Conservation (phyloP, 2,888 invertebrate genomes). For the Xestobium rufovillosum region DNA sequence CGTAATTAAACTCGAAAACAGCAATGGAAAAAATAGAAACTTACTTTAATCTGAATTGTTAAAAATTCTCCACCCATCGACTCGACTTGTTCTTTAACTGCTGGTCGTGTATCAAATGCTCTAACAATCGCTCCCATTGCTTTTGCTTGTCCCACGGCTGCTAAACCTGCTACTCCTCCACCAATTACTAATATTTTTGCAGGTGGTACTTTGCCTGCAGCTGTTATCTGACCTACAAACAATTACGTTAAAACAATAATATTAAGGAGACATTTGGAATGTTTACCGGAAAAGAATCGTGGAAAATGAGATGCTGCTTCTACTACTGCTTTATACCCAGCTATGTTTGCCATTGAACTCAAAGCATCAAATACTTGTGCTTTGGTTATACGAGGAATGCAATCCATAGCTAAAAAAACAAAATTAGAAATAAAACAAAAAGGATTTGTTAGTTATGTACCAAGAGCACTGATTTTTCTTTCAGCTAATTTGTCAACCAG, state of each 20-base stretch:
- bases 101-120: constrained; percentile 79
- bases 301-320: constrained; percentile 86
- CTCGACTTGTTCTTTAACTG: constrained; percentile 77
- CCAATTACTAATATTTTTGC: constrained; percentile 83
- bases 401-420: constrained; percentile 66
- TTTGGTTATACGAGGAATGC: constrained; percentile 77
- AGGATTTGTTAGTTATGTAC: constrained; percentile 42
- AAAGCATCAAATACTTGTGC: constrained; percentile 88
- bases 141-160: constrained; percentile 78
- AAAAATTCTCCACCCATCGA: constrained; percentile 84
- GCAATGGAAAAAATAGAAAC: constrained; percentile 12
- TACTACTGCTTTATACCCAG: constrained; percentile 81
- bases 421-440: constrained; percentile 7
- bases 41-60: constrained; percentile 65
- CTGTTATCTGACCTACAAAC: constrained; percentile 75
- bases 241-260: not conserved
- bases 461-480: constrained; percentile 72
- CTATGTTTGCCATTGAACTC: constrained; percentile 87
- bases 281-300: constrained; percentile 76
- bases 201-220: constrained; percentile 83
- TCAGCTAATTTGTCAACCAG: constrained; percentile 62
- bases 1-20: constrained; percentile 5
- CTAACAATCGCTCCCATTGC: constrained; percentile 85
- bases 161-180: constrained; percentile 83
- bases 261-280: not conserved